Evolutionary conservation across 2,113 vertebrate genomes (phyloP), one percentile per base, ranked within the genome.

Genomic region (Ptilorrhoa leucosticta): DNA sequence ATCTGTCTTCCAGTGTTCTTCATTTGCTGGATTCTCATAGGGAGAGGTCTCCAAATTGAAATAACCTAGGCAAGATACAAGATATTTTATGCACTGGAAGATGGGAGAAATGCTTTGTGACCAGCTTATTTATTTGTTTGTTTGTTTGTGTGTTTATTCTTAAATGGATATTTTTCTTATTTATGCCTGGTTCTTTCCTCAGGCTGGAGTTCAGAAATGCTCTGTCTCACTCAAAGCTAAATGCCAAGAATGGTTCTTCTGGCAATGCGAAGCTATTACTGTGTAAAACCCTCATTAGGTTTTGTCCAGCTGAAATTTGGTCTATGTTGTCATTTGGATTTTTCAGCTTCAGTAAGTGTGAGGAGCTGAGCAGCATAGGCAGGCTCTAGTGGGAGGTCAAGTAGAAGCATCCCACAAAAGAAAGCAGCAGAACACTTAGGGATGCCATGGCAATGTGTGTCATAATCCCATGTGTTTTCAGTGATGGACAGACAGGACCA

Each of bases 31-130:
- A 75, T 99, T 99, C 91, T 99, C 98, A 90, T 99, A 99, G 19
- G 99, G 99, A 77, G 99, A 99, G 44, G 98, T 91, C 56, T 99
- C 98, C 94, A 98, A 97, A 94, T 98, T 98, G 65, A 99, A 98
- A 89, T 98, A 98, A 94, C 98, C 99, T 99, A 86, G 72, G 84
- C n/a, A 91, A 95, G 76, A 77, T 21, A 64, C 33, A 87, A 92
- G 35, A 56, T 58, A 54, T 28, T 90, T 85, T 81, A 95, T 80
- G 71, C 48, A 92, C 35, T 82, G 48, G 27, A 11, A 64, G 33
- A 80, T 78, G 56, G 26, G 13, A 76, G 27, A 90, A 80, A 88
- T 27, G 53, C 28, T 63, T 68, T 76, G 28, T 56, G 58, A 85
- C 10, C 40, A 83, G 45, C 21, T 65, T 5, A 10, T 22, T 75